phyloP scores from a whole-genome alignment of 2,888 invertebrate genomes.

The Sinodicranocentrus sp. region DNA sequence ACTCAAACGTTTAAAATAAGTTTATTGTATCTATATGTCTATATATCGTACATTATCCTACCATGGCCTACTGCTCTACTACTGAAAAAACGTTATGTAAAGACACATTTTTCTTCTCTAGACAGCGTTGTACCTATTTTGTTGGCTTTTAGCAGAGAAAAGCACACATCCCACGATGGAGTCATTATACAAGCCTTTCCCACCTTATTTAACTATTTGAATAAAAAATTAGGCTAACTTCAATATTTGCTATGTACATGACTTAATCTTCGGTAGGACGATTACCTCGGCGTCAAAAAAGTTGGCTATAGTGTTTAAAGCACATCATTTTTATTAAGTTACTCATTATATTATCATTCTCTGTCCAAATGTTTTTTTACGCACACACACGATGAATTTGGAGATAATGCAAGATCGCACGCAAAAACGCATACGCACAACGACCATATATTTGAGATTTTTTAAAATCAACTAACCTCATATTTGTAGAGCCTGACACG shows the following conservation, averaged over 20 bases:
- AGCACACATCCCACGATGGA: no score
- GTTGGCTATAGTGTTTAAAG: no score
- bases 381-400: background rate
- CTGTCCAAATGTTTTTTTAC: background rate
- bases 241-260: background rate
- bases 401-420: constrained; percentile 6
- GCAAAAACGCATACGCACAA: background rate
- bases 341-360: background rate
- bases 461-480: no score
- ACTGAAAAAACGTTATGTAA: constrained; percentile 32
- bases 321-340: no score
- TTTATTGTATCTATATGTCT: constrained; percentile 5
- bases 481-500: background rate
- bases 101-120: background rate
- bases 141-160: no score
- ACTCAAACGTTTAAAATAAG: constrained; percentile 27
- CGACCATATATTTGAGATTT: no score
- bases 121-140: no score
- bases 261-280: no score
- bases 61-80: constrained; percentile 64
- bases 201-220: background rate
- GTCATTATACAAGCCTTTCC: no score
- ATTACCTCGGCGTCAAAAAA: no score
- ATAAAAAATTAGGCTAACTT: background rate
- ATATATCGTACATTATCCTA: constrained; percentile 13